phyloP scores from a whole-genome alignment of 35 echinoderm and acorn worm species.

The Strongylocentrotus purpuratus region DNA sequence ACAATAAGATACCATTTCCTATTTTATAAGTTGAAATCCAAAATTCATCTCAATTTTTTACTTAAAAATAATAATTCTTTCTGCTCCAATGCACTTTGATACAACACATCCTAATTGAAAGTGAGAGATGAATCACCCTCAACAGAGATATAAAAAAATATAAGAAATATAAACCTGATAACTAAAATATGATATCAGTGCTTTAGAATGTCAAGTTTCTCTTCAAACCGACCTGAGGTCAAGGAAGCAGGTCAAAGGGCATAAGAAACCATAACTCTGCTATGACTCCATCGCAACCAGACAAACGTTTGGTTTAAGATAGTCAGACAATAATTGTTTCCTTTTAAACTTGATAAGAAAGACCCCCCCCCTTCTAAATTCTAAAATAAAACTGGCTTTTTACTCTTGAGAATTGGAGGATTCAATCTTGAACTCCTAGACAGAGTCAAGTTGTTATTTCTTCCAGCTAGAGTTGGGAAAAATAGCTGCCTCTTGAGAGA shows the following conservation, averaged over 20 bases:
- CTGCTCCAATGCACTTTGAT: too few species aligned
- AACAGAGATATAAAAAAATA: not conserved
- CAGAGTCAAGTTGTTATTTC: not conserved
- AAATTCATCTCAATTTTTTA: too few species aligned
- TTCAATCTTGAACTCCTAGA: not conserved
- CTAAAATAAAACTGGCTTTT: not conserved
- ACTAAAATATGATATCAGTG: not conserved
- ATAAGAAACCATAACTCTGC: not conserved
- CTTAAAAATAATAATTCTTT: too few species aligned
- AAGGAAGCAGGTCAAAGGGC: not conserved
- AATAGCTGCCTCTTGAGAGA: not conserved
- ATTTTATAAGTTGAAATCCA: too few species aligned
- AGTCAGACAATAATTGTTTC: not conserved
- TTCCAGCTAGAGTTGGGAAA: not conserved
- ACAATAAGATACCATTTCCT: not conserved
- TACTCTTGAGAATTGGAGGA: not conserved
- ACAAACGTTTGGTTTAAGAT: not conserved
- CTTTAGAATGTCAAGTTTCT: conserved; percentile 1
- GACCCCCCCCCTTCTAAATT: not conserved
- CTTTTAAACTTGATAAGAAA: not conserved
- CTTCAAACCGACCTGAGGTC: not conserved
- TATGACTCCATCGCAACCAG: not conserved
- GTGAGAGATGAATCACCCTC: too few species aligned
- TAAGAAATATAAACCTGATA: not conserved
- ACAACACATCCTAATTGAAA: too few species aligned